Evolutionary conservation across 1,140 invertebrate genomes (phyloP).

Genomic region (Doryteuthis pealeii): DNA sequence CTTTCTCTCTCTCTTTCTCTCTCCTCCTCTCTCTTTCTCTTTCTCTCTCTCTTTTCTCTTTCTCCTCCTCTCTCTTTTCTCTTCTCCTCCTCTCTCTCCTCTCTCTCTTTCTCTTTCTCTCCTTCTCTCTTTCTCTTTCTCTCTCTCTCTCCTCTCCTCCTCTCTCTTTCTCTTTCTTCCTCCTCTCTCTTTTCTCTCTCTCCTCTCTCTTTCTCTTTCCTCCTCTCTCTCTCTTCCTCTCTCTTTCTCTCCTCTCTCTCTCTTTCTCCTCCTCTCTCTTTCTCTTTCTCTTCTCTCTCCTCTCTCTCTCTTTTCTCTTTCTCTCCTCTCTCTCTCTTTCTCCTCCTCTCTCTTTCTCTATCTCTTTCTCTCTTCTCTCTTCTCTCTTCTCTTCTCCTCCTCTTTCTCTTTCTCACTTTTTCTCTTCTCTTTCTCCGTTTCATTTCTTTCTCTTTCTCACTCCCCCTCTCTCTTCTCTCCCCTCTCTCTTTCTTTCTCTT

Average conservation of each 20-base stretch:
- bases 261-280: not conserved
- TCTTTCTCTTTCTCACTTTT: not conserved
- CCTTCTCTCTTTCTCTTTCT: slow-evolving; percentile 61
- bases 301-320: slow-evolving; percentile 13
- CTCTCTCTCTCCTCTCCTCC: slow-evolving; percentile 32
- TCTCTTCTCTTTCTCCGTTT: slow-evolving; percentile 4
- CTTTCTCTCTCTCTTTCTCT: slow-evolving; percentile 29
- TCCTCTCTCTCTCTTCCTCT: slow-evolving; percentile 9
- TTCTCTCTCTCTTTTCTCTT: slow-evolving; percentile 27
- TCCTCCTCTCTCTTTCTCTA: not conserved
- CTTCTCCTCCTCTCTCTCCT: slow-evolving; percentile 23
- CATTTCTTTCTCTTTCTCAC: too few relatives aligned
- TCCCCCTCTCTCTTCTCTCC: too few relatives aligned
- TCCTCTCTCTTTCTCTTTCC: slow-evolving; percentile 61
- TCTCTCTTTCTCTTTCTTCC: slow-evolving; percentile 22
- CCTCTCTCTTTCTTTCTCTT: too few relatives aligned
- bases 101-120: slow-evolving; percentile 35
- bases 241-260: slow-evolving; percentile 7
- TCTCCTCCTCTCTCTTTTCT: slow-evolving; percentile 19
- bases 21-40: slow-evolving; percentile 30
- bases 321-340: slow-evolving; percentile 7
- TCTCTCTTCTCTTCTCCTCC: too few relatives aligned
- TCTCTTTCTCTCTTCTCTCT: too few relatives aligned
- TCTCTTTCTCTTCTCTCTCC: too few relatives aligned
- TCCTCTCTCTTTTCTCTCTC: slow-evolving; percentile 19